Evolutionary conservation across 2,888 invertebrate genomes (phyloP).

Genomic region (Atethmia centrago): DNA sequence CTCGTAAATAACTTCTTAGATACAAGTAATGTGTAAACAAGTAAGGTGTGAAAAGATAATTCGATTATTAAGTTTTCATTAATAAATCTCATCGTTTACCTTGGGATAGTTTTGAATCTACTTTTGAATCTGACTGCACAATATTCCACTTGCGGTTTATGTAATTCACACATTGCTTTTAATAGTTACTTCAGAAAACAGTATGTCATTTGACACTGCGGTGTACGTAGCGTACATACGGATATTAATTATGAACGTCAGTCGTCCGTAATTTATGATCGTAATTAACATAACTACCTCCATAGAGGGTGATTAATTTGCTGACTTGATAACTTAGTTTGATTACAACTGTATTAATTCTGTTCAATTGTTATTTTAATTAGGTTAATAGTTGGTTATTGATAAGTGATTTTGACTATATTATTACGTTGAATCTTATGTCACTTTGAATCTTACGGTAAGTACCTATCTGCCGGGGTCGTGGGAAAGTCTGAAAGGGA

Average conservation of each 20-base stretch:
- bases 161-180: too few species aligned
- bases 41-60: background rate
- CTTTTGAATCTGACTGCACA: too few species aligned
- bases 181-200: background rate
- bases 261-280: constrained; percentile 41
- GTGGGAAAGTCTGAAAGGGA: too few species aligned
- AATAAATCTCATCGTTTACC: background rate
- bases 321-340: constrained; percentile 35
- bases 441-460: too few species aligned
- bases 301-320: constrained; percentile 28
- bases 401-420: background rate
- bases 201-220: constrained; percentile 3
- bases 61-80: background rate
- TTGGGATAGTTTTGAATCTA: background rate
- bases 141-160: background rate
- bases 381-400: constrained; percentile 10
- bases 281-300: constrained; percentile 38
- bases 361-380: constrained; percentile 28
- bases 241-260: constrained; percentile 46
- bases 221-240: constrained; percentile 1
- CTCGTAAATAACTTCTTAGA: background rate
- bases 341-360: constrained; percentile 28
- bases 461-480: too few species aligned
- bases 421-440: background rate
- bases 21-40: background rate